Conservation (phyloP, 2,113 vertebrate genomes). For the Microtus oregoni region DNA sequence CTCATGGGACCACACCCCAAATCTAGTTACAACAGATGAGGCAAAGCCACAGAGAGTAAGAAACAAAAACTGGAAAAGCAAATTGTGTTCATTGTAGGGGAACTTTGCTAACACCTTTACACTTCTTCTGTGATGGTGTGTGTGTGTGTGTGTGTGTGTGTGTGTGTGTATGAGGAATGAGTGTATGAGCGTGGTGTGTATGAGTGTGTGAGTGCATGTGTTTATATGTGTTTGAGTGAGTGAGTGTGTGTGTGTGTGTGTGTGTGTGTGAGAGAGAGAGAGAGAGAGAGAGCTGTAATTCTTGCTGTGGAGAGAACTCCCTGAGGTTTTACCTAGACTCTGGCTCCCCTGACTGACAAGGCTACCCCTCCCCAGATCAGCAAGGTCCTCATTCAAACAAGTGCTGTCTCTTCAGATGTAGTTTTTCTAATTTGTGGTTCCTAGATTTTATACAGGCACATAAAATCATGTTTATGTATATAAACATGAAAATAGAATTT, state of each 20-base stretch:
- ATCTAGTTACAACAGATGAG: neutral
- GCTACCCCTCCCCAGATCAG: neutral
- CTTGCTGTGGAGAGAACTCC: too few relatives aligned
- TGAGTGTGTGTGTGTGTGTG: too few relatives aligned
- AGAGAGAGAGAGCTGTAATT: neutral
- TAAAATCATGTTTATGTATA: neutral
- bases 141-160: neutral
- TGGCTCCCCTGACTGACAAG: neutral
- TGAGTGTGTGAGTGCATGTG: too few relatives aligned
- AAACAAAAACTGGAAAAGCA: neutral
- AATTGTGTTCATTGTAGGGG: neutral
- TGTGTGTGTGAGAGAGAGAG: too few relatives aligned
- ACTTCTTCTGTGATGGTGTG: neutral
- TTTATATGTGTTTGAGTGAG: too few relatives aligned
- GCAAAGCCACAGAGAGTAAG: neutral
- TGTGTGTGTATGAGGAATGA: fast-evolving
- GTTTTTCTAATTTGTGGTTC: neutral
- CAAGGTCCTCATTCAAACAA: neutral
- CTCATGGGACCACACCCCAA: neutral
- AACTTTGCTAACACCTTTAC: neutral
- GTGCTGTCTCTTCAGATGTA: neutral
- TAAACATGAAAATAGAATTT: too few relatives aligned
- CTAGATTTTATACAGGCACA: neutral
- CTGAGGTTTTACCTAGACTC: neutral
- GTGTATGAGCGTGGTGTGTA: neutral